Evolutionary conservation across 2,113 vertebrate species (phyloP), one percentile per base, ranked within the genome.

Genomic region (Oreochromis spilurus): DNA sequence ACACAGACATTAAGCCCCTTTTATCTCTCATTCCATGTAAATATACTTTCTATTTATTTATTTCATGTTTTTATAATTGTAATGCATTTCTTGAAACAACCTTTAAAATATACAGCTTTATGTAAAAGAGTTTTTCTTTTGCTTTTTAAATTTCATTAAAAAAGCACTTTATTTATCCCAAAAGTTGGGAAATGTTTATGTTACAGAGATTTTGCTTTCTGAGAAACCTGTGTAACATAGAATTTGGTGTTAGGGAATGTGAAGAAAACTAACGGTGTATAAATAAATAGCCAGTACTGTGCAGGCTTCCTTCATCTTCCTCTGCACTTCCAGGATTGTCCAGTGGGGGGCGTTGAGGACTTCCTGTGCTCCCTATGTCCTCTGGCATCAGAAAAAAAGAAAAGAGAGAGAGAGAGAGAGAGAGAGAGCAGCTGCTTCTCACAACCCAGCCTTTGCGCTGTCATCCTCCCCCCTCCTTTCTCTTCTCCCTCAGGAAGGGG

Each of bases 381-480:
- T 82, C 84, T 5, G 4, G 13, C 24, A 14, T 17, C 83, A 72
- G 40, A 48, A 77, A 77, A 50, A 87, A 34, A 65, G 34, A 87
- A 81, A 77, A 31, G 57, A 60, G 14, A 17, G 26, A 26, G 52
- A 17, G 26, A 26, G 52, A 9, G 52, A 53, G 4, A 17, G 62
- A 54, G 53, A 7, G 16, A 31, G 34, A 67, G 88, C 88, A 87
- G 84, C 86, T 91, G 91, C 82, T 87, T 82, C 70, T 86, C 82
- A 86, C 79, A 38, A 52, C 79, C 62, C 72, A 72, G 84, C 85
- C 86, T 87, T 86, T 93, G 91, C 92, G 85, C 87, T 84, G 91
- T 87, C 89, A 93, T 92, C 60, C 90, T 53, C 93, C 92, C 88
- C 91, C 86, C 91, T 45, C 87, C 92, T 90, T 21, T 75, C 34